Percentiles rank a stretch among this genome's conserved stretches.
Conservation (phyloP, 2,113 vertebrate species). For the Rutilus rutilus region DNA sequence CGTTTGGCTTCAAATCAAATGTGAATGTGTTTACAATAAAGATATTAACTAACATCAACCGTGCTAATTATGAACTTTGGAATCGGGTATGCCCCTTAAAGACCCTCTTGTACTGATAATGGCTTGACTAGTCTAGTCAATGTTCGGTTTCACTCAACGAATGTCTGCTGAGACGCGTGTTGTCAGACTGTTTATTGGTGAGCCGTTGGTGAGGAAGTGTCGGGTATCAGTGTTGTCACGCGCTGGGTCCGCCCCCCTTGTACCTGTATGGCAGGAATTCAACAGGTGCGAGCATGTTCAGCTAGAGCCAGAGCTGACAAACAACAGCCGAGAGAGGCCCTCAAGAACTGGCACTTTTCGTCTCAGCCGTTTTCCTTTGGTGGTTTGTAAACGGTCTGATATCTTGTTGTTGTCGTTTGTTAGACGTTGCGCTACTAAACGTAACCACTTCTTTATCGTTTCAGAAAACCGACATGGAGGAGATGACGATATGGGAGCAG, state of each 20-base stretch:
- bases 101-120: too few species aligned
- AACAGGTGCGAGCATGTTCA: conserved; percentile 71
- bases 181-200: conserved; percentile 10
- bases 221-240: conserved; percentile 15
- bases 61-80: neutral
- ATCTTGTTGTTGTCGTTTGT: neutral
- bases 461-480: conserved; percentile 87
- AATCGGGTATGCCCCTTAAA: neutral
- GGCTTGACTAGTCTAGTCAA: neutral
- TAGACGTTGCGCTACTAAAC: neutral
- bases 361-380: neutral
- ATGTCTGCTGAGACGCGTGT: conserved; percentile 27
- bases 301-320: conserved; percentile 53
- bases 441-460: neutral
- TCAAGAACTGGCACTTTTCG: neutral
- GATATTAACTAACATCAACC: neutral
- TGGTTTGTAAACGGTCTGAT: neutral
- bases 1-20: neutral
- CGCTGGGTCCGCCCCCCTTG: conserved; percentile 66
- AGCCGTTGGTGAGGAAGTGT: conserved; percentile 35
- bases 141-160: conserved; percentile 31
- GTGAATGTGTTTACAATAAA: neutral
- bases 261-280: conserved; percentile 73
- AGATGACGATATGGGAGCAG: conserved; percentile 95
- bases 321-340: conserved; percentile 42